Conservation (phyloP, 2,888 invertebrate species). For the Osedax fenrisi region DNA sequence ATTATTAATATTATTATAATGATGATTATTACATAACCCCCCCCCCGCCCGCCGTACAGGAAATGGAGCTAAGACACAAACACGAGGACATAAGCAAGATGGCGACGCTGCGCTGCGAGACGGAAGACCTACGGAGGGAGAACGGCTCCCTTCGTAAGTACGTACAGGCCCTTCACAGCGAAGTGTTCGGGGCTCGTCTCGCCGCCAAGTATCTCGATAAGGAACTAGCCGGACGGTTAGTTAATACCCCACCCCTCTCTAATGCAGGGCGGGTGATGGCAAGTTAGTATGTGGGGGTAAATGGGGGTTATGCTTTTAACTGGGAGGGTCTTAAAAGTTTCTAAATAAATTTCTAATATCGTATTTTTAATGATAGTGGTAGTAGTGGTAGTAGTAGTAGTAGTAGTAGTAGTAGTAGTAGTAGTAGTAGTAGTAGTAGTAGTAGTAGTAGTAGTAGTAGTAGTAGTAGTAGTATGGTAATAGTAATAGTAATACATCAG, state of each 20-base stretch:
- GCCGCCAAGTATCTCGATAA: slow-evolving; percentile 77
- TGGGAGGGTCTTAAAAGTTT: no score
- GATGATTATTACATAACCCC: no score
- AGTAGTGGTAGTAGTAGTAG: no score
- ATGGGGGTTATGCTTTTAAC: not conserved
- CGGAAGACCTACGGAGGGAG: slow-evolving; percentile 56
- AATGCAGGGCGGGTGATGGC: no score
- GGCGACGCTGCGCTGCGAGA: slow-evolving; percentile 51
- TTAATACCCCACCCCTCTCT: not conserved
- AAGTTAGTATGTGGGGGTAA: not conserved
- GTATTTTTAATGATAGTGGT: no score
- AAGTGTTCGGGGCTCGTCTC: slow-evolving; percentile 70
- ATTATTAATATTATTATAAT: no score
- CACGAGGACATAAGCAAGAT: slow-evolving; percentile 49
- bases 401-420: no score
- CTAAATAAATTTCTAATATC: no score
- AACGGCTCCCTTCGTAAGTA: slow-evolving; percentile 63
- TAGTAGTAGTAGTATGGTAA: no score
- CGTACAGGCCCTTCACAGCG: slow-evolving; percentile 63
- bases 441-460: no score
- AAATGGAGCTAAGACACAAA: slow-evolving; percentile 51
- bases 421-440: no score
- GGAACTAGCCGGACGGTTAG: slow-evolving; percentile 61
- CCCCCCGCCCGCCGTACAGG: no score
- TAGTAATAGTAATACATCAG: not conserved